Evolutionary conservation across 1,140 invertebrate species (phyloP), one percentile per base, ranked within the genome.

Genomic region (Orussus abietinus): DNA sequence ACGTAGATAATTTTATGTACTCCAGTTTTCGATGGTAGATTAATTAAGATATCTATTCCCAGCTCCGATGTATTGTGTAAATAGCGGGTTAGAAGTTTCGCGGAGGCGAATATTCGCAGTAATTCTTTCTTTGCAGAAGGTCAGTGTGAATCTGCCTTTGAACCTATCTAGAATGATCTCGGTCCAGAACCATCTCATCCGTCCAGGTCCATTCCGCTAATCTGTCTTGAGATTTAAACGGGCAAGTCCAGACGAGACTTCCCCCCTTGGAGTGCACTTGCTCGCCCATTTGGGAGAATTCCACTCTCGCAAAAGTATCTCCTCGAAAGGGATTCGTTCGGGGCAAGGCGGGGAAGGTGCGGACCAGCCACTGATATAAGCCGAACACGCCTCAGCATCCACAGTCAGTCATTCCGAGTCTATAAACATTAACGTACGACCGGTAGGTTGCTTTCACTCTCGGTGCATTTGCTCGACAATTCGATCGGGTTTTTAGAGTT

Each of bases 321-420:
- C 5, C 6, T 14, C 6, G 19, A 33, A 22, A 22, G 40, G 15
- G 19, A 7, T 19, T 13, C 20, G 38, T 47, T 45, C 53, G 49
- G 57, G 43, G 49, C 32, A 49, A 13, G 19, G 33, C 32, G 34
- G 34, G 30, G 32, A 45, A 29, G 33, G 46, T 44, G 40, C 43
- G 40, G 38, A 14, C 10, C 31, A 33, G 31, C n/a, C 13, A 29
- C 39, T 37, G 25, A 59, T 63, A 64, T 58, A 59, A 59, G 48
- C 49, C 49, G 51, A 54, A 48, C 43, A 43, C 42, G 43, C 31
- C 32, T 29, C 61, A 58, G 51, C 53, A 62, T 56, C 57, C 53
- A 43, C 45, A 61, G 54, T 59, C 51, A 57, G 54, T 59, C 46
- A 53, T 46, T 53, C 51, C 42, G 53, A 58, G 52, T 31, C 42